Conservation (phyloP, 2,888 invertebrate genomes). For the Gisinianus flammeolus region DNA sequence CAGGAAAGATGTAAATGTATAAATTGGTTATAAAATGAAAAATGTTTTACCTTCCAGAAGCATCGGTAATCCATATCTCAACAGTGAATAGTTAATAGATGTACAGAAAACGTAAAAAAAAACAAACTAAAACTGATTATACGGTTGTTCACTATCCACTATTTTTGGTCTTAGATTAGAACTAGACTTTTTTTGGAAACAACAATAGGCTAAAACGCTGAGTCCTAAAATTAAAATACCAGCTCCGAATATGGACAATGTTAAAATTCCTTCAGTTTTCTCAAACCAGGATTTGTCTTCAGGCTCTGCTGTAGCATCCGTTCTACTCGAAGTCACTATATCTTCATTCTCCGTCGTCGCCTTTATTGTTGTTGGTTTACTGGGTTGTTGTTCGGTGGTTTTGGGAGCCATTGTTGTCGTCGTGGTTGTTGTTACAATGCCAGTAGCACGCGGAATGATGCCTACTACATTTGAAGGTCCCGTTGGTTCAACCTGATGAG, state of each 20-base stretch:
- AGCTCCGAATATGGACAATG: neutral
- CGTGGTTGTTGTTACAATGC: neutral
- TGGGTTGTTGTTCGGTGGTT: neutral
- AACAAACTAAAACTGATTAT: too few species aligned
- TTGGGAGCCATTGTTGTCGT: neutral
- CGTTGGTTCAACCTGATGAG: neutral
- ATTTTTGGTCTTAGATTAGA: neutral
- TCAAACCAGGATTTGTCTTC: neutral
- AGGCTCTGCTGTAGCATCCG: neutral
- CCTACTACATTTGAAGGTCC: conserved; percentile 2
- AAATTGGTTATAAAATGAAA: too few species aligned
- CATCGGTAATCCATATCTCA: too few species aligned
- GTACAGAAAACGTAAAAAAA: too few species aligned
- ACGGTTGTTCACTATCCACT: too few species aligned
- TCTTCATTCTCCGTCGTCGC: neutral
- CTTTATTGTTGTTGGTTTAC: neutral
- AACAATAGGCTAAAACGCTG: neutral
- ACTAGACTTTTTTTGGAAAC: neutral
- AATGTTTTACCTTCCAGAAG: too few species aligned
- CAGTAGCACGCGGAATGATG: neutral
- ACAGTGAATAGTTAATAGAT: too few species aligned
- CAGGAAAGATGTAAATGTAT: too few species aligned
- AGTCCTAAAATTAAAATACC: neutral
- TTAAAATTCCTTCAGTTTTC: neutral
- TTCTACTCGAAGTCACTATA: neutral